These are phyloP conservation scores for Drosophila formosana DNA, from an alignment of 2,888 invertebrate genomes.

Conservation along the genomic window DNA sequence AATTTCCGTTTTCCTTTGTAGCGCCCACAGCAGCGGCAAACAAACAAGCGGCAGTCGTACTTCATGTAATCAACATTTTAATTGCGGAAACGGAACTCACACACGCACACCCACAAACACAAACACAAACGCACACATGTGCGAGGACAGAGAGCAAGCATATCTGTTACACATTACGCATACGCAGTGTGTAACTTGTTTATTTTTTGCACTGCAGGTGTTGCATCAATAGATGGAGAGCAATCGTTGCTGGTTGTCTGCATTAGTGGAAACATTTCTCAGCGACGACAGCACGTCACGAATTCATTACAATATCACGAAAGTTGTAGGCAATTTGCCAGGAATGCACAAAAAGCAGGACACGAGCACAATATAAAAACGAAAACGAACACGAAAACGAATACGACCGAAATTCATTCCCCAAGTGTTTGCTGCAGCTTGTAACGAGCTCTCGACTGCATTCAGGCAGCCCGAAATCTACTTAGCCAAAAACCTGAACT, in stretches of 20 bases:
- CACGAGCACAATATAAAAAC: conserved; percentile 11
- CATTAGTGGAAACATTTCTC: conserved; percentile 59
- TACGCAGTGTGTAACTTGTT: conserved; percentile 58
- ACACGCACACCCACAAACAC: conserved; percentile 44
- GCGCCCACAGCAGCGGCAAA: conserved; percentile 60
- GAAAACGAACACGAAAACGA: conserved; percentile 15
- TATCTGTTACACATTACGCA: conserved; percentile 75
- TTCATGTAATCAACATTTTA: conserved; percentile 80
- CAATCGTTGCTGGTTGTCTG: conserved; percentile 25
- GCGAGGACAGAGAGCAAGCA: conserved; percentile 7
- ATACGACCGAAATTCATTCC: conserved; percentile 48
- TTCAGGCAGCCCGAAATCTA: conserved; percentile 77
- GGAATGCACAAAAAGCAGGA: conserved; percentile 36
- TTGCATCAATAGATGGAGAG: conserved; percentile 25
- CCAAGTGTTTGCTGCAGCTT: conserved; percentile 55
- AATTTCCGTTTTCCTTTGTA: conserved; percentile 78
- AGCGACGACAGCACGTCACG: conserved; percentile 63
- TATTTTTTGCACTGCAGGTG: conserved; percentile 53
- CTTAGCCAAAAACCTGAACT: conserved; percentile 66
- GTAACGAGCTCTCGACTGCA: conserved; percentile 65
- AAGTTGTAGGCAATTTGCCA: conserved; percentile 81
- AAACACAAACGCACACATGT: conserved; percentile 8
- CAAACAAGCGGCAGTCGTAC: conserved; percentile 77
- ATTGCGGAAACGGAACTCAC: conserved; percentile 81
- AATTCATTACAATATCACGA: conserved; percentile 78